Base-by-base conservation (phyloP, 23 tunicate genomes). In the Botrylloides violaceus region DNA sequence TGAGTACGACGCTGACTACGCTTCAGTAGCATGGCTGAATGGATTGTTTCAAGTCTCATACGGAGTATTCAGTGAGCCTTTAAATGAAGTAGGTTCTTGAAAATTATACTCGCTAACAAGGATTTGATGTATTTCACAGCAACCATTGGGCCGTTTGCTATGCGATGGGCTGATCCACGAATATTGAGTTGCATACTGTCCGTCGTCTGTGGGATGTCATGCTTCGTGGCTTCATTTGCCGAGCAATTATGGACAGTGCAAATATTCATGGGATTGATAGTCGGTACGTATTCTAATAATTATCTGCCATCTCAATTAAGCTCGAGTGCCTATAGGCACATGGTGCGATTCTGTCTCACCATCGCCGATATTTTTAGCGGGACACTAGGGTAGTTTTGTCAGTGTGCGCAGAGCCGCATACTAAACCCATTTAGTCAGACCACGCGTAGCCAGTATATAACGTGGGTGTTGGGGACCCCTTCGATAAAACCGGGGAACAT, bases 221-320 rank as follows among this genome's bases (percentile, higher is more conserved):
- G 66, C 68, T 76, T 76, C 29, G 18, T 34, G n/a, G 71, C 70
- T 48, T 76, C 80, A 12, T 76, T 60, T 31, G 37, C 55, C 32
- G 25, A 63, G 5, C 34, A 61, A 20, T 39, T 76, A 4, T 60
- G 68, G 80, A 26, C 33, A 4, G 80, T 76, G 34, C 80, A 76
- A 61, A 31, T 76, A 27, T 34, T 76, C 25, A 34, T 63, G 49
- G 71, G 71, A 3, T 30, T 76, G 32, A 61, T 76, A 22, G 71
- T 63, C 39, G 80, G 80, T 76, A 34, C 2, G 70, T 5, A 58
- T 58, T n/a, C n/a, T n/a, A n/a, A n/a, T n/a, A n/a, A n/a, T n/a
- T n/a, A n/a, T n/a, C n/a, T n/a, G n/a, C n/a, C n/a, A n/a, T n/a
- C n/a, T n/a, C n/a, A n/a, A n/a, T n/a, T n/a, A n/a, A n/a, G n/a